Evolutionary conservation across 2,113 vertebrate species (phyloP).

Genomic region (Microtus oregoni): DNA sequence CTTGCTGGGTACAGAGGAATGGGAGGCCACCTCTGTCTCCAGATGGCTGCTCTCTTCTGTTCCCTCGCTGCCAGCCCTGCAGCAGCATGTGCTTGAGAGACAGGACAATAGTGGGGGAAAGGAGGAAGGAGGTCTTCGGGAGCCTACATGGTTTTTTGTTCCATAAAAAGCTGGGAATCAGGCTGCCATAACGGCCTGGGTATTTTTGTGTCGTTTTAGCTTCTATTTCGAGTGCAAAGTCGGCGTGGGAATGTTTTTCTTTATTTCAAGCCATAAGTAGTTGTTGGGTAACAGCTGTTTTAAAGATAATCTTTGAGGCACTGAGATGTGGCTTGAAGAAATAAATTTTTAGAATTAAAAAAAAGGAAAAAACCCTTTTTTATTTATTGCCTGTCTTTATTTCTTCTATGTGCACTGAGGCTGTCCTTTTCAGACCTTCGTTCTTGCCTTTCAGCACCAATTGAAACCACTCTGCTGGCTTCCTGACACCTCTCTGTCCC

Average conservation of each 20-base stretch:
- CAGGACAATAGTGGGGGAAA: constrained; percentile 33
- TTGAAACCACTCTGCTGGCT: neutral
- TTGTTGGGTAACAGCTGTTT: constrained; percentile 81
- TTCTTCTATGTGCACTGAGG: neutral
- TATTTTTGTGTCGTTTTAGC: constrained; percentile 68
- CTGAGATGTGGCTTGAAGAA: constrained; percentile 56
- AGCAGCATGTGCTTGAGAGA: neutral
- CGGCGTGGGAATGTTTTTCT: constrained; percentile 80
- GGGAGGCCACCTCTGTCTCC: neutral
- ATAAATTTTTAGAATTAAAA: constrained; percentile 59
- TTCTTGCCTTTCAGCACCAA: neutral
- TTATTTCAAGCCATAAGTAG: constrained; percentile 75
- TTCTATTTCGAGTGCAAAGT: constrained; percentile 73
- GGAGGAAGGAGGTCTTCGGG: neutral
- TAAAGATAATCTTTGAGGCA: constrained; percentile 75
- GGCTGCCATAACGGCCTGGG: constrained; percentile 45
- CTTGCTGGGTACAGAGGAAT: neutral
- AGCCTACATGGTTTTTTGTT: constrained; percentile 49
- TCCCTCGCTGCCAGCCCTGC: neutral
- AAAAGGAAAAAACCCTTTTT: neutral
- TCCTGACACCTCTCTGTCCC: neutral
- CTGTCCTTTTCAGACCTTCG: neutral
- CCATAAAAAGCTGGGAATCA: constrained; percentile 54
- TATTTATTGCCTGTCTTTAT: neutral
- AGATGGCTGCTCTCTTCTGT: neutral